Percentiles rank a stretch among this genome's conserved stretches.
These are phyloP conservation scores for Nematolebias whitei DNA, from an alignment of 2,113 vertebrate species.

Conservation along the genomic window DNA sequence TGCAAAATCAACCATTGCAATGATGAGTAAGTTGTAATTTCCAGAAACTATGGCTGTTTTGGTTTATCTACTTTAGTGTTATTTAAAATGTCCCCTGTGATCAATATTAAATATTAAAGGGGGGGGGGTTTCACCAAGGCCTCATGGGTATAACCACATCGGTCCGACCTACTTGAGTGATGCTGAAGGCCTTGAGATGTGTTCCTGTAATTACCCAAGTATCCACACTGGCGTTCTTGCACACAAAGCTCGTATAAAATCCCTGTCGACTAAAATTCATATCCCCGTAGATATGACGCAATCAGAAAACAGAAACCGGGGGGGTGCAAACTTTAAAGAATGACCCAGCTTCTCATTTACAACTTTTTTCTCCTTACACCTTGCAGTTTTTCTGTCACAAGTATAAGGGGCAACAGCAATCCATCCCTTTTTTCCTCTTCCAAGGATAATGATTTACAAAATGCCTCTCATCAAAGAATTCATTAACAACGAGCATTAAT, in stretches of 20 bases:
- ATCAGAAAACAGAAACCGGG: conserved; percentile 29
- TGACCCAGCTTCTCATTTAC: conserved; percentile 59
- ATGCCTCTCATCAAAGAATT: conserved; percentile 88
- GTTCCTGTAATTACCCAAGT: conserved; percentile 67
- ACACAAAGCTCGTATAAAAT: conserved; percentile 14
- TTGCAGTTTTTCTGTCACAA: conserved; percentile 61
- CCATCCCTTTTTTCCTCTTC: conserved; percentile 70
- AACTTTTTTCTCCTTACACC: conserved; percentile 78
- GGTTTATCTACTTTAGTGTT: conserved; percentile 37
- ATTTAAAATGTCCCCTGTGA: conserved; percentile 57
- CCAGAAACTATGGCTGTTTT: conserved; percentile 50
- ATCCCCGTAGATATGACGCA: conserved; percentile 57
- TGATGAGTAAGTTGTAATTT: conserved; percentile 51
- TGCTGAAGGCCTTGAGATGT: conserved; percentile 63
- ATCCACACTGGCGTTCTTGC: conserved; percentile 48
- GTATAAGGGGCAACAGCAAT: conserved; percentile 56
- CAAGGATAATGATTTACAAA: conserved; percentile 85
- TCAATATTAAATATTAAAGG: conserved; percentile 71
- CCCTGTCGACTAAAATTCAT: conserved; percentile 36
- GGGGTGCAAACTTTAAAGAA: conserved; percentile 68
- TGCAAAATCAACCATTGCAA: conserved; percentile 22
- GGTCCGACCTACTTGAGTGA: conserved; percentile 42
- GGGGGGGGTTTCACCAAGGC: conserved; percentile 67
- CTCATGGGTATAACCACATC: conserved; percentile 42
- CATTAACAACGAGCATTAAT: conserved; percentile 87